Percentiles rank a stretch among this genome's conserved stretches.
Conservation (phyloP, 2,113 vertebrate species). For the Campylorhamphus procurvoides region DNA sequence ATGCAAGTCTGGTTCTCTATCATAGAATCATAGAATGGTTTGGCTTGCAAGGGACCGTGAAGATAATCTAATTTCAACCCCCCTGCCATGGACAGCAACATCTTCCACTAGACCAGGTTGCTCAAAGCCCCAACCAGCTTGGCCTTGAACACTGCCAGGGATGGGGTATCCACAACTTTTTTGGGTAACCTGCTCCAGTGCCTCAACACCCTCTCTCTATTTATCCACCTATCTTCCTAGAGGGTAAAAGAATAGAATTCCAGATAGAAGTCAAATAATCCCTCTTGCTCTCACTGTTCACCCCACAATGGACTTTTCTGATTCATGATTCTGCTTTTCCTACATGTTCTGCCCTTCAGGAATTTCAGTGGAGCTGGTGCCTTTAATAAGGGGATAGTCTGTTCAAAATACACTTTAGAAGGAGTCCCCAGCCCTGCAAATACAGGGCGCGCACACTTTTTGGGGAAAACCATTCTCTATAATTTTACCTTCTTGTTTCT, state of each 20-base stretch:
- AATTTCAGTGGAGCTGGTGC: neutral
- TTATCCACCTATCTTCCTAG: neutral
- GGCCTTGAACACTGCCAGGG: neutral
- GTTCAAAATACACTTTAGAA: neutral
- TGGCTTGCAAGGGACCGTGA: neutral
- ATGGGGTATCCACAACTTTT: neutral
- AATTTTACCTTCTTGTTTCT: neutral
- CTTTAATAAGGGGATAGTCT: neutral
- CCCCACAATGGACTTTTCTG: neutral
- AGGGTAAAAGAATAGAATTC: neutral
- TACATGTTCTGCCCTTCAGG: neutral
- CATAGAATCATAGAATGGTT: neutral
- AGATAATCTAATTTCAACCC: neutral
- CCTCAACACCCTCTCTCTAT: neutral
- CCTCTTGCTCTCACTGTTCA: neutral
- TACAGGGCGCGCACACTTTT: fast-evolving
- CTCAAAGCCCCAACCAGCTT: neutral
- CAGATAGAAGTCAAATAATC: neutral
- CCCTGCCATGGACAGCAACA: neutral
- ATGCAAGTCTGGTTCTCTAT: neutral
- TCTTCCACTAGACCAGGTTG: neutral
- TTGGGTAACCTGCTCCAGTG: neutral
- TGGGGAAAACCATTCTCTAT: neutral
- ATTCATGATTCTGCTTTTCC: neutral
- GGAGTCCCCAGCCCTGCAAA: neutral